These are phyloP conservation scores for Halictus quadricinctus DNA, from an alignment of 2,888 invertebrate species.

Conservation along the genomic window DNA sequence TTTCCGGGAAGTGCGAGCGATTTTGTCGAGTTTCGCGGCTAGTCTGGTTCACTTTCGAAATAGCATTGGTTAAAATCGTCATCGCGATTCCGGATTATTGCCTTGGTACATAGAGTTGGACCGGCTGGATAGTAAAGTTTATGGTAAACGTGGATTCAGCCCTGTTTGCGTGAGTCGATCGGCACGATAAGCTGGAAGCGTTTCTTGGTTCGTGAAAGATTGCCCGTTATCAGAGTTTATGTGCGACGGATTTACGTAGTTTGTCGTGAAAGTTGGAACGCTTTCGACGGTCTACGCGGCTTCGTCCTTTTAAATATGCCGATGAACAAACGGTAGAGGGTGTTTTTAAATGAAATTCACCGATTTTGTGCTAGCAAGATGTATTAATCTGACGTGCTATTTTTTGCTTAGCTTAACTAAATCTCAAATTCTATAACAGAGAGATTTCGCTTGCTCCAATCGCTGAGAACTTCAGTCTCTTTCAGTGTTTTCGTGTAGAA, in stretches of 20 bases:
- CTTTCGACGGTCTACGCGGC: background rate
- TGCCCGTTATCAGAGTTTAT: background rate
- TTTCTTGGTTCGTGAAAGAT: conserved; percentile 9
- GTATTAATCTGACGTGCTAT: background rate
- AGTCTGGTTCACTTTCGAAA: background rate
- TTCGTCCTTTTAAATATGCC: background rate
- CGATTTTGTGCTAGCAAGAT: background rate
- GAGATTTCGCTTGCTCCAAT: background rate
- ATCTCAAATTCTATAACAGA: background rate
- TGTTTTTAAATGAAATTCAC: background rate
- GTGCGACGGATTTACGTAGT: background rate
- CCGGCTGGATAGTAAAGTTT: background rate
- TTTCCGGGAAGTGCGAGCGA: conserved; percentile 5
- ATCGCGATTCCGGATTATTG: background rate
- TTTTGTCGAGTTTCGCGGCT: background rate
- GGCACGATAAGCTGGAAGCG: background rate
- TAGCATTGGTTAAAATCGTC: background rate
- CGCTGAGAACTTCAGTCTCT: background rate
- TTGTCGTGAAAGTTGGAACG: background rate
- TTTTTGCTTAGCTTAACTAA: background rate
- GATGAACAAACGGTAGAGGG: background rate
- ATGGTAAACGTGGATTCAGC: background rate
- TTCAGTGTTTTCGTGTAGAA: background rate
- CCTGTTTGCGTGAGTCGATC: background rate
- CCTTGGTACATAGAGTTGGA: background rate